Evolutionary conservation across 2,797 vertebrate genomes (phyloP), one percentile per base, ranked within the genome.

Genomic region (Gila robusta): DNA sequence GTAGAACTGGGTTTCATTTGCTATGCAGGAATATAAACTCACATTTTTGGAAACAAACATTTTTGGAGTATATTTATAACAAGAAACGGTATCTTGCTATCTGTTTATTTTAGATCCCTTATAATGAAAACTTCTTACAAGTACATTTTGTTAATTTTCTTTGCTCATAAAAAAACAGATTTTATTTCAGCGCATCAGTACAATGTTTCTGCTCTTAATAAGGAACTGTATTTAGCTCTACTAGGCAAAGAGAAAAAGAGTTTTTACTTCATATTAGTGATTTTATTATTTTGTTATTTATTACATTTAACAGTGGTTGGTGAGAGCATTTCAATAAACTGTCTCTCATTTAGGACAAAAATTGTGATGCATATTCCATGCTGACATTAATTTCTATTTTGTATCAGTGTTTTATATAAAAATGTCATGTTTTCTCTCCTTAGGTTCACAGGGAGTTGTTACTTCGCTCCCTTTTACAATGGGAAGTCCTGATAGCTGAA

Each of bases 361-460:
- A 32, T 32, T 54, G 44, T 67, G 37, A 71, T 64, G 64, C 39
- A 54, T 26, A 32, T 84, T 23, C 37, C 21, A 47, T 81, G 78
- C 41, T 87, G 71, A 47, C 19, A 76, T 81, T 10, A n/a, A 47
- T 78, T 35, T 76, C 35, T 39, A 81, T 80, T 39, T 78, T 64
- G 4, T 47, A 28, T 82, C 52, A 54, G 21, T 49, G 28, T 47
- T 88, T 83, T 19, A 37, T 83, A 72, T 73, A 14, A 49, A 79
- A 85, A 69, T 81, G 66, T 92, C 70, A 41, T 87, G 71, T 92
- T 73, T 88, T 86, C 84, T 69, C 54, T 56, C 56, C 72, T 21
- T 87, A 95, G 94, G 93, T 94, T 94, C 90, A 89, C 87, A 62
- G 87, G 90, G 91, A 92, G 92, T 91, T 91, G 89, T 89, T 93